phyloP scores from a whole-genome alignment of 1,140 invertebrate genomes.

The Philotrypesis tridentata region DNA sequence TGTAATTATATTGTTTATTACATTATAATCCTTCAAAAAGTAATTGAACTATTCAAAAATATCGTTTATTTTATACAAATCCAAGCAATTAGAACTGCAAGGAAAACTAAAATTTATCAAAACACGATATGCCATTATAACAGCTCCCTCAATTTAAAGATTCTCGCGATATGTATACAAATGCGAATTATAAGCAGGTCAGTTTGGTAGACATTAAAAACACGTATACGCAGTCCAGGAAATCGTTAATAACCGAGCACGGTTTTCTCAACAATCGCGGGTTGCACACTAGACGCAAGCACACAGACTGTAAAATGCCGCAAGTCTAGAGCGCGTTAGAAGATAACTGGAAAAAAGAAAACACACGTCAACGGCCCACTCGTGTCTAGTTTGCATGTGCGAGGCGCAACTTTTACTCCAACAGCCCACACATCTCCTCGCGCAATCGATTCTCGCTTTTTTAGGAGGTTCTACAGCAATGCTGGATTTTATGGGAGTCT shows the following conservation, averaged over 20 bases:
- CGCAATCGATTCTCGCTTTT: slow-evolving; percentile 4
- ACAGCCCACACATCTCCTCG: neutral
- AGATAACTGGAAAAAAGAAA: neutral
- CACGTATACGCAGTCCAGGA: neutral
- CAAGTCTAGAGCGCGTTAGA: neutral
- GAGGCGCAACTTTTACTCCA: neutral
- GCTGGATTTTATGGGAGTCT: too few relatives aligned
- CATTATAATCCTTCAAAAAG: too few relatives aligned
- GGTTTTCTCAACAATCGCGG: slow-evolving; percentile 6
- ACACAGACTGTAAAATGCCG: neutral
- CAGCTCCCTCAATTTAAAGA: too few relatives aligned
- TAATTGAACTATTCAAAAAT: too few relatives aligned
- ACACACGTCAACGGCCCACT: slow-evolving; percentile 1
- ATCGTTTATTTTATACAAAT: too few relatives aligned
- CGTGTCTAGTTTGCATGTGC: slow-evolving; percentile 13
- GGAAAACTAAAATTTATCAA: too few relatives aligned
- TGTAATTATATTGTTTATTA: too few relatives aligned
- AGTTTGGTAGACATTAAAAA: neutral
- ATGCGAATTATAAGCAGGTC: neutral
- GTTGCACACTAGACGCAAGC: neutral
- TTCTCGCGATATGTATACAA: neutral
- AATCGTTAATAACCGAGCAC: slow-evolving; percentile 11
- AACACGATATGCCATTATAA: too few relatives aligned
- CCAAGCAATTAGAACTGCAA: too few relatives aligned
- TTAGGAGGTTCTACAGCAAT: neutral